phyloP scores from a whole-genome alignment of 1,140 invertebrate species.

The Ridgeia piscesae region DNA sequence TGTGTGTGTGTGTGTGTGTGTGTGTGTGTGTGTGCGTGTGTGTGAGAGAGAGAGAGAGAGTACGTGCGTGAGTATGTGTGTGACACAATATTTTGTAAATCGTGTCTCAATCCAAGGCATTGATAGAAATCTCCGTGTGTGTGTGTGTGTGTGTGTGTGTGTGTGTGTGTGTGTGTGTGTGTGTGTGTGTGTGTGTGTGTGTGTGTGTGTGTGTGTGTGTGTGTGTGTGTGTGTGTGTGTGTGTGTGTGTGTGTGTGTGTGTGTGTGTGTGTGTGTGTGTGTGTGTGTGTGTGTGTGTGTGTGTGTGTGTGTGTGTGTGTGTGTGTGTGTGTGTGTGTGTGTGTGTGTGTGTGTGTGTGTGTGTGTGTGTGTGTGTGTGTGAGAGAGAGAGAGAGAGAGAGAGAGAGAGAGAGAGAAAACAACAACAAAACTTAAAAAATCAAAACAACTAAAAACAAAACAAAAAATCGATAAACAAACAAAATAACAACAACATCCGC shows the following conservation, averaged over 20 bases:
- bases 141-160: not conserved
- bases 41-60: not conserved
- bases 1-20: not conserved
- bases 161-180: not conserved
- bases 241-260: conserved; percentile 25
- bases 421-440: too few relatives aligned
- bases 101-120: too few relatives aligned
- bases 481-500: not conserved
- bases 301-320: not conserved
- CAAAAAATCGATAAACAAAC: too few relatives aligned
- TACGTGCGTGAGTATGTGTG: not conserved
- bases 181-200: not conserved
- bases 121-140: too few relatives aligned
- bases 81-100: too few relatives aligned
- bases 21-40: not conserved
- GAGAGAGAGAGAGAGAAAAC: too few relatives aligned
- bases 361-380: not conserved
- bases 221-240: conserved; percentile 25
- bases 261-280: conserved; percentile 11
- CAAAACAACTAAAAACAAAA: too few relatives aligned
- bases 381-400: not conserved
- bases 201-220: conserved; percentile 15
- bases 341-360: not conserved
- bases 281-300: not conserved
- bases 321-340: not conserved